These are phyloP conservation scores for Ptychobarbus kaznakovi DNA, from an alignment of 2,797 vertebrate genomes.

Conservation along the genomic window DNA sequence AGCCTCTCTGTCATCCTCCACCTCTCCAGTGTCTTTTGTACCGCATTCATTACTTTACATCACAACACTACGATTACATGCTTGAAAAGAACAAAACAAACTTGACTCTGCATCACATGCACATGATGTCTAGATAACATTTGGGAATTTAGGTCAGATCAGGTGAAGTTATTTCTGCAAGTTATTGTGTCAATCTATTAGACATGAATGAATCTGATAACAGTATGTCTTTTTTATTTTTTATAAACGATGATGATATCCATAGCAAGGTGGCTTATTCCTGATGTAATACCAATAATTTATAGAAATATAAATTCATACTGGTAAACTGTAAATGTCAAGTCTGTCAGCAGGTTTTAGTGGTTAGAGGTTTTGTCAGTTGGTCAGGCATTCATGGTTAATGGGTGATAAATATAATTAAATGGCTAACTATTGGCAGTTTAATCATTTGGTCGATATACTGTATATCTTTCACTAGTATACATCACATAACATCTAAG, in stretches of 20 bases:
- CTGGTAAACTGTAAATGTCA: neutral
- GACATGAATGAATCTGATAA: neutral
- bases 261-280: neutral
- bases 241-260: neutral
- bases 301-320: no score
- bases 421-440: neutral
- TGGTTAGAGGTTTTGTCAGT: neutral
- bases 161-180: neutral
- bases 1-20: conserved; percentile 16
- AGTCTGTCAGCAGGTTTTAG: neutral
- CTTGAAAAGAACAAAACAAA: conserved; percentile 1
- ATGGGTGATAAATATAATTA: neutral
- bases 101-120: neutral
- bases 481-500: neutral
- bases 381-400: neutral
- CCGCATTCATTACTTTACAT: conserved; percentile 38
- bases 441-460: neutral
- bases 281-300: neutral
- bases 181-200: neutral
- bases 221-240: neutral
- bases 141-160: conserved; percentile 30
- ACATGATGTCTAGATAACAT: neutral
- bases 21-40: conserved; percentile 29
- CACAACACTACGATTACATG: neutral
- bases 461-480: neutral